These are phyloP conservation scores for Heliornis fulica DNA, from an alignment of 2,113 vertebrate genomes.

Conservation along the genomic window DNA sequence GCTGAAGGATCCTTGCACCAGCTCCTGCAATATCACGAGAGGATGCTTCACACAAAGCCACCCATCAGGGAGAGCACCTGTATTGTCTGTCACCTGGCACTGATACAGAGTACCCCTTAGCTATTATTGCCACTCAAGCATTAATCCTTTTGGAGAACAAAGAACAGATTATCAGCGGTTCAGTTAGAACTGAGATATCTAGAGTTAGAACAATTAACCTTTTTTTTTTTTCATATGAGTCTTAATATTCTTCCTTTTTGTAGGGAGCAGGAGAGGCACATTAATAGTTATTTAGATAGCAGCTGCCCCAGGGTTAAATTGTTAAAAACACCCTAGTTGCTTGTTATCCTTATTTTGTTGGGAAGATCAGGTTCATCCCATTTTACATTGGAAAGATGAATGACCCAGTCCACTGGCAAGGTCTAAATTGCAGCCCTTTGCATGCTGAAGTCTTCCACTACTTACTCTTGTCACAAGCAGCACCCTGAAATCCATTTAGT, in stretches of 20 bases:
- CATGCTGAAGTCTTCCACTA: constrained; percentile 34
- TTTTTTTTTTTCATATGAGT: not conserved
- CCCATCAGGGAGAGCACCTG: not conserved
- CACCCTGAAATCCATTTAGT: constrained; percentile 60
- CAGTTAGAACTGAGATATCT: not conserved
- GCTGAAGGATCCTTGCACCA: not conserved
- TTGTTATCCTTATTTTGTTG: constrained; percentile 32
- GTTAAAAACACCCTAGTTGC: constrained; percentile 1
- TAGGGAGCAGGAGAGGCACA: not conserved
- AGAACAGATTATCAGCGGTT: not conserved
- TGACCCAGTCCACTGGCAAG: constrained; percentile 26
- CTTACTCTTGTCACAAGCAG: constrained; percentile 57
- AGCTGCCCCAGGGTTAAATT: constrained; percentile 40
- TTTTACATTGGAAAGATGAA: constrained; percentile 39
- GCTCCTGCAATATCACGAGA: not conserved
- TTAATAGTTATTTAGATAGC: constrained; percentile 30
- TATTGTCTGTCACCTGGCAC: not conserved
- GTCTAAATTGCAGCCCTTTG: constrained; percentile 54
- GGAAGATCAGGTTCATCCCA: constrained; percentile 37
- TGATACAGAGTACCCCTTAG: not conserved
- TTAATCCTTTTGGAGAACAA: not conserved
- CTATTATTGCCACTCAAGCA: not conserved
- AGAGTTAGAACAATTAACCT: not conserved
- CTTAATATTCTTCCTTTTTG: not conserved
- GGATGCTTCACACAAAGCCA: not conserved